Evolutionary conservation across 23 tunicate genomes (phyloP), one percentile per base, ranked within the genome.

Genomic region (Halocynthia roretzi): DNA sequence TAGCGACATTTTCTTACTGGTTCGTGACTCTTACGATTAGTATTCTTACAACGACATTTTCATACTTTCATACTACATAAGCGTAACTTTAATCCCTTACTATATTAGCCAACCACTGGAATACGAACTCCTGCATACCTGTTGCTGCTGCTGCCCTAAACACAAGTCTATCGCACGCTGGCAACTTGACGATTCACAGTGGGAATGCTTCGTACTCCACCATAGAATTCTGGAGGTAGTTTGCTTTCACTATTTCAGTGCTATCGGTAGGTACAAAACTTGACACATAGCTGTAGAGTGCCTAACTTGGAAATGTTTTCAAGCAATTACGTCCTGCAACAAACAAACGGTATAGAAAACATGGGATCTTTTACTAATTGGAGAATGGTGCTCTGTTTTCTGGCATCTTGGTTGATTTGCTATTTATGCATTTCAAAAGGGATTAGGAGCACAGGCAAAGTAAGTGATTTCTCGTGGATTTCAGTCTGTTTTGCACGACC

Each of bases 381-480:
- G 77, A 85, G 77, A 49, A 66, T 91, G 68, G 58, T 81, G 10
- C 61, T 80, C 6, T 78, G 80, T 40, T 71, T 93, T 20, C 17
- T 76, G 22, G 52, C 83, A 12, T 62, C 88, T 10, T 93, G 91
- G 87, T 17, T 79, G 7, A 75, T 87, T 55, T 68, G 90, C 53
- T 93, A 71, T 70, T 58, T 80, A 12, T 93, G 98, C 71, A 78
- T 83, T 10, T 72, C 76, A 56, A 86, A 83, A 81, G 98, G 98
- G 53, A 82, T 87, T 50, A 69, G 84, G 52, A 87, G 93, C 6
- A 77, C 93, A 7, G 98, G 98, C 61, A 93, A 93, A 85, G 95
- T 83, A 54, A 8, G 58, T 15, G 40, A 67, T 67, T 20, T 17
- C 12, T 19, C 11, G 2, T 19, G 21, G 15, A 20, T 58, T 58